Conservation (phyloP, 2,113 vertebrate genomes). For the Chloebia gouldiae region DNA sequence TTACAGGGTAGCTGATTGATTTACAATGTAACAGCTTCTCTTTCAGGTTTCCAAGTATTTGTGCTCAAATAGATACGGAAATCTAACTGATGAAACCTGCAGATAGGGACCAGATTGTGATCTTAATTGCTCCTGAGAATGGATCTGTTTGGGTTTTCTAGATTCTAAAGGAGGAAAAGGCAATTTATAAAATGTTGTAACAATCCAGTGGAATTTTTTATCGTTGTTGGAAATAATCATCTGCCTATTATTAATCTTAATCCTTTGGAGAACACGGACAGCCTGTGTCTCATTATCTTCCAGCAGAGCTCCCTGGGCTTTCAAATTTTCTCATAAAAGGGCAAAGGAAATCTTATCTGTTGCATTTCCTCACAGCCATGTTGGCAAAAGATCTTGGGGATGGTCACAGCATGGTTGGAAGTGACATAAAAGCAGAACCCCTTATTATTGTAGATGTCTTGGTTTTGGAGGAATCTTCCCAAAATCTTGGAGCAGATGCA, state of each 20-base stretch:
- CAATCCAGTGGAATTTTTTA: conserved; percentile 28
- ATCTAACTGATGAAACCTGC: conserved; percentile 4
- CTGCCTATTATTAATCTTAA: conserved; percentile 13
- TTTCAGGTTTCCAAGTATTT: conserved; percentile 31
- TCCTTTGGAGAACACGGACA: background rate
- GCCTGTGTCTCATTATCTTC: conserved; percentile 20
- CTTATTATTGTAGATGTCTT: conserved; percentile 25
- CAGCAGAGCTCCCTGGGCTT: conserved; percentile 15
- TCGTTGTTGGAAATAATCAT: conserved; percentile 33
- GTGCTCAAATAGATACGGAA: conserved; percentile 51
- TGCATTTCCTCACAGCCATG: background rate
- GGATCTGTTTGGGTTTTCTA: conserved; percentile 15
- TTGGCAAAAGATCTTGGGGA: conserved; percentile 8
- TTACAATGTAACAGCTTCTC: conserved; percentile 51
- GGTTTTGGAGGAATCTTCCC: conserved; percentile 12
- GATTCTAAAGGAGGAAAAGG: conserved; percentile 11
- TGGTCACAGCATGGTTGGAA: conserved; percentile 26
- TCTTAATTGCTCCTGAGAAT: conserved; percentile 53
- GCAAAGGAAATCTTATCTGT: conserved; percentile 46
- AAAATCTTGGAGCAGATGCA: conserved; percentile 28
- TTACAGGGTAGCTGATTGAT: conserved; percentile 53
- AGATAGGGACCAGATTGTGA: conserved; percentile 21
- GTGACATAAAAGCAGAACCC: conserved; percentile 10
- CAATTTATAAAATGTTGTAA: conserved; percentile 33
- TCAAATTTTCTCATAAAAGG: conserved; percentile 54